Evolutionary conservation across 92 coral and sea anemone genomes (phyloP), one percentile per base, ranked within the genome.

Genomic region (Chrysogorgia sp.): DNA sequence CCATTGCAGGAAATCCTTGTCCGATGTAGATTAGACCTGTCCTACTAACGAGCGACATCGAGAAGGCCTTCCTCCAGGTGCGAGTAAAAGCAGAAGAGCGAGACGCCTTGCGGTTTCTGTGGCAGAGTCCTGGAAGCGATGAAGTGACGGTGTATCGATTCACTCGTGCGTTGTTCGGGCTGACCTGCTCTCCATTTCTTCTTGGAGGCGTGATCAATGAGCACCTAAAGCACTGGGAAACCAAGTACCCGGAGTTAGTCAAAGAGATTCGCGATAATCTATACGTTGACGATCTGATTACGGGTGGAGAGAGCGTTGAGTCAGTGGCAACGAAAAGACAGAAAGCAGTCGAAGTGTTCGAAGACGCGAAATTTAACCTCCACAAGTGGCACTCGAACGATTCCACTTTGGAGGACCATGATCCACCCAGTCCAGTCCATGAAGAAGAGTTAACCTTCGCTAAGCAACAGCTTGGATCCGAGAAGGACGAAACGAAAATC

Each of bases 51-150:
- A n/a, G n/a, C n/a, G n/a, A n/a, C n/a, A n/a, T n/a, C n/a, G n/a
- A n/a, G n/a, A n/a, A n/a, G n/a, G n/a, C n/a, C n/a, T n/a, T n/a
- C n/a, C n/a, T n/a, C n/a, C n/a, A n/a, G n/a, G 59, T 63, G 17
- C 12, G 83, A 78, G 47, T 78, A 12, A 55, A 24, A 34, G 67
- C 65, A 26, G 26, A 21, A 9, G 84, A 67, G 7, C 64, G 84
- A 53, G 84, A 79, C 50, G 84, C 85, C 0, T 40, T 81, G 37
- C 31, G 74, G 33, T 71, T 81, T 23, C 72, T 10, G 22, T 81
- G 76, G 83, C 58, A 30, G 7, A 8, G 71, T n/a, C 74, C 50
- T 22, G 75, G 50, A 22, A 69, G 59, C 19, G 62, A 14, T 0
- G 75, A 28, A 47, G 12, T 63, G 10, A 34, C 23, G 32, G 40